Percentiles rank a stretch among this genome's conserved stretches.
These are phyloP conservation scores for Cancer borealis DNA, from an alignment of 2,888 invertebrate species.

Conservation along the genomic window DNA sequence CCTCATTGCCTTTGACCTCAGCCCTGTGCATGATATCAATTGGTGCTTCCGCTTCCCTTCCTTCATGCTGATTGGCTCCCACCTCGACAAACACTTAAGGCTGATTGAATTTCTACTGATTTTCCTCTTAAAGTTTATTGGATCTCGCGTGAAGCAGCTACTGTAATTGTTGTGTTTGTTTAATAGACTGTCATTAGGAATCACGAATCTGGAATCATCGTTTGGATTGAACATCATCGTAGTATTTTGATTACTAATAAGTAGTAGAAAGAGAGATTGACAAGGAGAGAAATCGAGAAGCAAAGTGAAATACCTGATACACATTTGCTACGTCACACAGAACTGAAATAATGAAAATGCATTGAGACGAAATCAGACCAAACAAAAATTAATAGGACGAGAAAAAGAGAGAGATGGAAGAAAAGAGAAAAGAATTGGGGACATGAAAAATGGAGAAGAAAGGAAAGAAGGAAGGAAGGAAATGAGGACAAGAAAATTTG, in stretches of 20 bases:
- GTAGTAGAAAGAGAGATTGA: background rate
- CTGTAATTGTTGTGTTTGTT: background rate
- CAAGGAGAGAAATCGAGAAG: background rate
- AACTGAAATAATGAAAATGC: no score
- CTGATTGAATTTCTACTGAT: slow-evolving; percentile 6
- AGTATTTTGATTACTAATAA: background rate
- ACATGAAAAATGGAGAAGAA: background rate
- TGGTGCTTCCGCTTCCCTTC: background rate
- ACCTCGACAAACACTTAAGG: slow-evolving; percentile 8
- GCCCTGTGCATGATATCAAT: background rate
- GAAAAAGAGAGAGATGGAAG: background rate
- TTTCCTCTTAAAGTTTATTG: background rate
- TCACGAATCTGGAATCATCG: background rate
- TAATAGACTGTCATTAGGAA: background rate
- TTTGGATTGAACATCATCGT: background rate
- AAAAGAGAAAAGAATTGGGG: background rate
- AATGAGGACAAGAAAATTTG: background rate
- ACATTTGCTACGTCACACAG: no score
- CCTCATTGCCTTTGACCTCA: slow-evolving; percentile 1
- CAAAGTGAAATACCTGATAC: no score
- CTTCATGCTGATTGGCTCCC: slow-evolving; percentile 24
- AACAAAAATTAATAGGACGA: background rate
- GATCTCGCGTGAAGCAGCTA: background rate
- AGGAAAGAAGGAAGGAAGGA: background rate
- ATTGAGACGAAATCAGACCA: background rate